Base-by-base conservation (phyloP, 2,888 invertebrate genomes). In the Iphiclides podalirius region DNA sequence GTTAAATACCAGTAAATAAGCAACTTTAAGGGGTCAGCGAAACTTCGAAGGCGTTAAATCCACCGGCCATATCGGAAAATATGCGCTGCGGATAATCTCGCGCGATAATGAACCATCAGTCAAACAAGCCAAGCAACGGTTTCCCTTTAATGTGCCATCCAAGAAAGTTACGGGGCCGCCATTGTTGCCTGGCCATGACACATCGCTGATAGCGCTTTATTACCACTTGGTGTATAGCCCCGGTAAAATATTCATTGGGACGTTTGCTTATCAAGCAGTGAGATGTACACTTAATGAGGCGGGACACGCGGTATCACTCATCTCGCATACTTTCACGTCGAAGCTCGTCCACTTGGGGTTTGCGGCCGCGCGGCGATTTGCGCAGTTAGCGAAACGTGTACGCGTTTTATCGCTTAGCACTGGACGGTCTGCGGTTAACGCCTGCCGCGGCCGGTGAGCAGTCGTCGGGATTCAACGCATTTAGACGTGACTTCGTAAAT, bases 311-410 rank as follows among this genome's bases (percentile, higher is more conserved):
- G 11, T 53, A 50, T 51, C 51, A 51, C 43, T 53, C 53, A 47
- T 51, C 53, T 39, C 15, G 47, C 50, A 53, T 53, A 51, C 46
- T 47, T 47, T 50, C 53, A 53, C 53, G 53, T 53, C 44, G 36
- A 36, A 44, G 35, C 28, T 17, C n/a, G n/a, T n/a, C n/a, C n/a
- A n/a, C n/a, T n/a, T n/a, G n/a, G n/a, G n/a, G n/a, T n/a, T n/a
- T 36, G 47, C 45, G 60, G n/a, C n/a, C 20, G 23, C 12, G 40
- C 13, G 23, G 15, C 7, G 9, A 35, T 28, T 28, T 41, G 41
- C 41, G 28, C 11, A 28, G 40, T 39, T n/a, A n/a, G n/a, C 15
- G 20, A 20, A 34, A 39, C 31, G 11, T 39, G 38, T 46, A 7
- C 15, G 6, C 17, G 4, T 39, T 46, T 46, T 38, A 46, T 46